Evolutionary conservation across 2,113 vertebrate genomes (phyloP), one percentile per base, ranked within the genome.

Genomic region (Archilochus colubris): DNA sequence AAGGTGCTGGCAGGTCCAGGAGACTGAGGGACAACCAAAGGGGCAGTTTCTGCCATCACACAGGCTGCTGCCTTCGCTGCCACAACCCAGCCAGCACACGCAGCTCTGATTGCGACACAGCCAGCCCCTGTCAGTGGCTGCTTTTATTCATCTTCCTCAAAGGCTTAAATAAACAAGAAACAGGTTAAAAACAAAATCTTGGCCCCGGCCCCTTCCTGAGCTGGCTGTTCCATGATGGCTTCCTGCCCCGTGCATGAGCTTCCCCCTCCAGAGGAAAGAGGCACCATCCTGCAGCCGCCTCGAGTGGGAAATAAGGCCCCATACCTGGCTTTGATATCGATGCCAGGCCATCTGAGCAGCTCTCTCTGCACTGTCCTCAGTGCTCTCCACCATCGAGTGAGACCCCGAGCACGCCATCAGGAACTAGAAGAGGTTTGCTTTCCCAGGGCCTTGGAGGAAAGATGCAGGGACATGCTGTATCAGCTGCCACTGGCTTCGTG

Each of bases 141-240:
- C 86, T 92, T 92, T 86, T 91, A 88, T 86, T 89, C 86, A 0
- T 38, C 92, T 86, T 92, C 94, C 89, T 95, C 94, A 94, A 83
- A 92, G 92, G 91, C 91, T 95, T 94, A 93, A 95, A 95, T 94
- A 96, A 96, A 95, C 95, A 96, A 92, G 88, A 94, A 95, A 81
- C 94, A 93, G 92, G 94, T 96, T 94, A 91, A 96, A 96, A 95
- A 91, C 82, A 96, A 94, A 88, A 87, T 95, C 92, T 91, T 90
- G 94, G 95, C 93, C 76, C 63, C 1, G 6, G 68, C 64, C 80
- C 80, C 76, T 96, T 96, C 96, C 96, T 95, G 96, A 90, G 86
- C 92, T 90, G 82, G 86, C 92, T 91, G 95, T 90, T 93, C 94
- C 86, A 74, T 43, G 48, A 54, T 88, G 72, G 64, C 64, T 95